Base-by-base conservation (phyloP, 2,113 vertebrate genomes). In the Pelobates fuscus region DNA sequence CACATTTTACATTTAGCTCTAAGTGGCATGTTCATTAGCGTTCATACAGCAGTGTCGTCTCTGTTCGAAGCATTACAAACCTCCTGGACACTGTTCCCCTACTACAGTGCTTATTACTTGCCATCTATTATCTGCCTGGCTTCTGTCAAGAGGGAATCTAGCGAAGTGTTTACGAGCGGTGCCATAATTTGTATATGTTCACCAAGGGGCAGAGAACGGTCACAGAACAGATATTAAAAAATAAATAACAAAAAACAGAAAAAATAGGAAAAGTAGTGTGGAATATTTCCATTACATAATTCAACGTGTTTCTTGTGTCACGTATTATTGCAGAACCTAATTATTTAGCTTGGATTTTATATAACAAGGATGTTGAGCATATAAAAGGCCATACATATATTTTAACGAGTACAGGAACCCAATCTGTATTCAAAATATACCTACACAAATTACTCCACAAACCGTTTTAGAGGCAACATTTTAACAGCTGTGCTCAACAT, bases 11-110 rank as follows among this genome's bases (percentile, higher is more conserved):
- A 67, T 61, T 32, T 25, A 20, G 32, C 14, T 49, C 3, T 67
- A 66, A 44, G 72, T 60, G 64, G 64, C 65, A 61, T 61, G 55
- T 61, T 61, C 64, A 61, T 77, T 68, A 68, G 65, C 17, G 32
- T 27, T n/a, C 1, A 10, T 26, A 41, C 10, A 11, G 20, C 23
- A 20, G 23, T 14, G 29, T 3, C 43, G 18, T 27, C 58, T 65
- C 52, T 27, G 61, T 7, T 1, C 2, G 72, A 55, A 32, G 60
- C 37, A 52, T 46, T 27, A 67, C 41, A 59, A 68, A 15, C 37
- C 64, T 77, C 43, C 73, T 32, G 64, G 26, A 52, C 29, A 37
- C 12, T 27, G 41, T 58, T 54, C 30, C 43, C 24, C 41, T 5
- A 32, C 55, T 46, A 6, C 2, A 30, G 32, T 26, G 29, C 55